Percentiles rank a stretch among this genome's conserved stretches.
Evolutionary conservation across 2,888 invertebrate genomes (phyloP).

Genomic region (Lottia gigantea): DNA sequence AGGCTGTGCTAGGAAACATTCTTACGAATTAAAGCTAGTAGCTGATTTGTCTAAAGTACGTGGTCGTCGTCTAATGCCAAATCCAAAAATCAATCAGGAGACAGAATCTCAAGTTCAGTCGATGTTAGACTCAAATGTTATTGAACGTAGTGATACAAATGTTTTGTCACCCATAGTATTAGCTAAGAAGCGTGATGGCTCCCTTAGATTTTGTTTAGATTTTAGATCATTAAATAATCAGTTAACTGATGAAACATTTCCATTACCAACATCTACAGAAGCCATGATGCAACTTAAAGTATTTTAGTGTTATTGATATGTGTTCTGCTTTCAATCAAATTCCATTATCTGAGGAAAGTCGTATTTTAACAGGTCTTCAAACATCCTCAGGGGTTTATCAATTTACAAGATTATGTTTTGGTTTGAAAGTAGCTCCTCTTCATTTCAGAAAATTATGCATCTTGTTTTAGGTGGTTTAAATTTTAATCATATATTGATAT

Average conservation of each 20-base stretch:
- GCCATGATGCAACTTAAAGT: neutral
- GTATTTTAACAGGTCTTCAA: no score
- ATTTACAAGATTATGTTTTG: no score
- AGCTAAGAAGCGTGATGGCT: neutral
- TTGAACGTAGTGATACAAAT: no score
- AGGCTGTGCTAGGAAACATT: neutral
- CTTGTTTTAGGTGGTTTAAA: no score
- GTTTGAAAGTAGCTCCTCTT: no score
- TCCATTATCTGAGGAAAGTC: no score
- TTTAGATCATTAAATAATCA: constrained; percentile 3
- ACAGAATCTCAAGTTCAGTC: constrained; percentile 3
- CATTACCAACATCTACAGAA: neutral
- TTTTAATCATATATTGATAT: neutral
- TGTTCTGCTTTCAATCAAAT: no score
- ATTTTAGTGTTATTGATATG: no score
- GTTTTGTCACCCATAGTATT: neutral
- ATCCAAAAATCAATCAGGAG: neutral
- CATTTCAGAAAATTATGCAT: no score
- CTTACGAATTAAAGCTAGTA: neutral
- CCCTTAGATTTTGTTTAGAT: neutral
- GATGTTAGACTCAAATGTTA: neutral
- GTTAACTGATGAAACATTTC: neutral
- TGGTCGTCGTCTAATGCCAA: neutral
- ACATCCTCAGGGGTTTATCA: no score
- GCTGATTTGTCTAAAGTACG: neutral